Evolutionary conservation across 2,113 vertebrate species (phyloP).

Genomic region (Carlito syrichta): DNA sequence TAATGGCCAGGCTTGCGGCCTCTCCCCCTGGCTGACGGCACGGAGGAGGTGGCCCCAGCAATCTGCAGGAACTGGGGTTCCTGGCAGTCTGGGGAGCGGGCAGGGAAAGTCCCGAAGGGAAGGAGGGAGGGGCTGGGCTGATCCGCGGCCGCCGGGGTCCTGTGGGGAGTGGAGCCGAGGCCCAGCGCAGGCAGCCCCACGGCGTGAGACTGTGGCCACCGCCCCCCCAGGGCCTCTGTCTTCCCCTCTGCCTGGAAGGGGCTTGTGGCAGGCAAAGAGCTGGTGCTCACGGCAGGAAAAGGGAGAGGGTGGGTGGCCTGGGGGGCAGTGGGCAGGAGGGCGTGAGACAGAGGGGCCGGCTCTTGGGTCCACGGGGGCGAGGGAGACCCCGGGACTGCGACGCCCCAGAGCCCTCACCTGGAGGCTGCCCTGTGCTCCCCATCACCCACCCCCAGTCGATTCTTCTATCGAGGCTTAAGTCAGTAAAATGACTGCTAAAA

Average conservation of each 20-base stretch:
- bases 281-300: not conserved
- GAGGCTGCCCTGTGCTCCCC: not conserved
- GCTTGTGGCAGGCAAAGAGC: not conserved
- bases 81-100: slow-evolving; percentile 72
- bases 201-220: not conserved
- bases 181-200: not conserved
- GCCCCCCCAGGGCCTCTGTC: not conserved
- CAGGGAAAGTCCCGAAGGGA: slow-evolving; percentile 48
- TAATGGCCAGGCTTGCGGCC: slow-evolving; percentile 77
- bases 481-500: not conserved
- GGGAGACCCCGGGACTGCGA: not conserved
- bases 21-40: slow-evolving; percentile 72
- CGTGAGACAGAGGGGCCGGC: not conserved
- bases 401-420: not conserved
- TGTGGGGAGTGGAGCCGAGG: not conserved
- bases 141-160: not conserved
- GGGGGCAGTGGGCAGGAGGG: not conserved
- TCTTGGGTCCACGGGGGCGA: not conserved
- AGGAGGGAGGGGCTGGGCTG: not conserved
- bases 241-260: not conserved
- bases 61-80: slow-evolving; percentile 71
- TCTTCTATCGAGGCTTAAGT: not conserved
- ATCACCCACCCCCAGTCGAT: accelerated
- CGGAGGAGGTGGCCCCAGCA: slow-evolving; percentile 67
- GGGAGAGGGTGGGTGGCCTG: not conserved